A percentile compares a stretch with the other conserved stretches of the same genome.
phyloP scores from a whole-genome alignment of 1,140 invertebrate species.

The Globodera rostochiensis region DNA sequence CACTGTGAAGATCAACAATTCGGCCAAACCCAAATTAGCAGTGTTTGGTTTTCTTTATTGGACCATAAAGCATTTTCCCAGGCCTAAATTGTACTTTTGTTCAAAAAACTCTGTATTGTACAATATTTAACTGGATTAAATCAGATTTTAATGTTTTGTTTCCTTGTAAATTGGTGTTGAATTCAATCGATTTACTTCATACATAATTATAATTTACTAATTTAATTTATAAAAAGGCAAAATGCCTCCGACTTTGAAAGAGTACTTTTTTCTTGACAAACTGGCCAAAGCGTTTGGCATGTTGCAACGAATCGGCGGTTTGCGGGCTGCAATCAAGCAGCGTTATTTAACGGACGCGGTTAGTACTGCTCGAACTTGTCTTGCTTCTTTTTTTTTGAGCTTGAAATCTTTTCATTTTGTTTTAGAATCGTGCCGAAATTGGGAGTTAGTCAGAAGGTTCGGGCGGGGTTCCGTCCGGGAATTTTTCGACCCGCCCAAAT shows the following conservation, averaged over 20 bases:
- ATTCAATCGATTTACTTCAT: too few species aligned
- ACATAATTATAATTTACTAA: neutral
- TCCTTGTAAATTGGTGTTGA: too few species aligned
- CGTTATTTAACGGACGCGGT: slow-evolving; percentile 48
- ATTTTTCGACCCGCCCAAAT: too few species aligned
- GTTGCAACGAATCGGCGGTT: slow-evolving; percentile 47
- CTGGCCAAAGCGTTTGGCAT: slow-evolving; percentile 31
- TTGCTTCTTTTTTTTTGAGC: neutral
- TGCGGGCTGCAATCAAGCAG: slow-evolving; percentile 50
- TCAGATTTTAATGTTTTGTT: too few species aligned
- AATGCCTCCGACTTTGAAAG: slow-evolving; percentile 38
- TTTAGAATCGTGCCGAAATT: slow-evolving; percentile 32
- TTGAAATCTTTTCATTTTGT: slow-evolving; percentile 40
- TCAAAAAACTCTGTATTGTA: too few species aligned
- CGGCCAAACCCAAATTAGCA: neutral
- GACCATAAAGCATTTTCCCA: neutral
- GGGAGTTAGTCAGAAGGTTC: too few species aligned
- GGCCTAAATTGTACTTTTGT: too few species aligned
- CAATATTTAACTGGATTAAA: too few species aligned
- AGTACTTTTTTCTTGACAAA: slow-evolving; percentile 52
- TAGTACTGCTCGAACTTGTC: neutral
- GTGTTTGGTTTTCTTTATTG: neutral
- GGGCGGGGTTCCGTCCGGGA: too few species aligned
- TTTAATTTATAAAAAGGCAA: neutral
- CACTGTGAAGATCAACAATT: too few species aligned